Evolutionary conservation across 2,888 invertebrate genomes (phyloP).

Genomic region (Drosophila pullipes): DNA sequence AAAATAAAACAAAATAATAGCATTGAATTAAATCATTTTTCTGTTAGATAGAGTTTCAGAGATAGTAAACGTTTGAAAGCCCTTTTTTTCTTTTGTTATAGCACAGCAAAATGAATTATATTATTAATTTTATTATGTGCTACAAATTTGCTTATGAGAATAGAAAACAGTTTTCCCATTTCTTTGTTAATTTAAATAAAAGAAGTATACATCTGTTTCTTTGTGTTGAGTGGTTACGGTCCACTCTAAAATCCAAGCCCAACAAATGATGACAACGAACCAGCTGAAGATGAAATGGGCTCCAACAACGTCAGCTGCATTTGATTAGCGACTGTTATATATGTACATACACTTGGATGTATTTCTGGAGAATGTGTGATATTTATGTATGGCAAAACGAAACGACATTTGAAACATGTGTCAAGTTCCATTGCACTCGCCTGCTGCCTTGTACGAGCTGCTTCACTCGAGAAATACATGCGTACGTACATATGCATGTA

Average conservation of each 20-base stretch:
- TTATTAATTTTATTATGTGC: not conserved
- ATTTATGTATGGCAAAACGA: conserved; percentile 42
- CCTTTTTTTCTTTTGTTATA: not conserved
- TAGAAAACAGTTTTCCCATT: not conserved
- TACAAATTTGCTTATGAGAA: not conserved
- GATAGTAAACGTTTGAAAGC: not conserved
- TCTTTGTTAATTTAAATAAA: not conserved
- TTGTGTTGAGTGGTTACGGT: conserved; percentile 11
- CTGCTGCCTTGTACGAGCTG: conserved; percentile 22
- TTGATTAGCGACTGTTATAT: conserved; percentile 67
- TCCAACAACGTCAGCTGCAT: conserved; percentile 69
- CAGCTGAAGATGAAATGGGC: conserved; percentile 23
- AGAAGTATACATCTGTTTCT: not conserved
- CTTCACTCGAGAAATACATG: conserved; percentile 22
- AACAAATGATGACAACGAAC: conserved; percentile 18
- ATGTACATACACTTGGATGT: conserved; percentile 12
- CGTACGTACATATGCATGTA: conserved; percentile 7
- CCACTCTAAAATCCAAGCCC: conserved; percentile 46
- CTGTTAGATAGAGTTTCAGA: not conserved
- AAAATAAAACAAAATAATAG: too few species aligned
- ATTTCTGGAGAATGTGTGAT: conserved; percentile 20
- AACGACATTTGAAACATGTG: conserved; percentile 78
- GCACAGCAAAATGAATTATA: not conserved
- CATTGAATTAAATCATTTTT: not conserved
- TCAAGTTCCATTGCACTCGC: conserved; percentile 76